Conservation (phyloP, 2,797 vertebrate genomes). For the Chanos chanos region DNA sequence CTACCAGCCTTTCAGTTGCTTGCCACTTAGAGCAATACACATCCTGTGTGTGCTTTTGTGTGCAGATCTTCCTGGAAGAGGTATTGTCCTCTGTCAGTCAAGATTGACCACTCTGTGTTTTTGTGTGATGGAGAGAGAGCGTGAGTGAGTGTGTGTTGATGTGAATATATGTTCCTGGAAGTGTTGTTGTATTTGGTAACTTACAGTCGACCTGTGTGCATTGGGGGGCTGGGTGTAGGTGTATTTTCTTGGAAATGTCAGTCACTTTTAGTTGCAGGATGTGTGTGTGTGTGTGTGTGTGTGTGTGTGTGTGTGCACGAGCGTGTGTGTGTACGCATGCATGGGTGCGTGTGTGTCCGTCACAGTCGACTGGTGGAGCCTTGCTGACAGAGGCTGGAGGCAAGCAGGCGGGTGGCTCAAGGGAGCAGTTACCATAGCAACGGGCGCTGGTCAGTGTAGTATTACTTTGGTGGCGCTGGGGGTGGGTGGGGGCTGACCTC, state of each 20-base stretch:
- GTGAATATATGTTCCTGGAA: constrained; percentile 11
- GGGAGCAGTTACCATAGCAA: constrained; percentile 67
- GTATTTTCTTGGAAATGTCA: background rate
- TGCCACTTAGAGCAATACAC: too few relatives aligned
- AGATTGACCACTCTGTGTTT: background rate
- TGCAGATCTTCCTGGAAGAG: constrained; percentile 39
- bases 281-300: too few relatives aligned
- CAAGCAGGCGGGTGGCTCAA: constrained; percentile 57
- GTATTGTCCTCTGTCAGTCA: constrained; percentile 41
- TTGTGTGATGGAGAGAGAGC: constrained; percentile 15
- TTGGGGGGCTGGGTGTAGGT: constrained; percentile 13
- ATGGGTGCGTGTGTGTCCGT: constrained; percentile 38
- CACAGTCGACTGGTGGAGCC: constrained; percentile 53
- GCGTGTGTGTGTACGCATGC: constrained; percentile 7
- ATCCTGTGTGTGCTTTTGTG: constrained; percentile 5
- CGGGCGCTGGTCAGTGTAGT: constrained; percentile 72
- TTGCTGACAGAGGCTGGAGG: constrained; percentile 15
- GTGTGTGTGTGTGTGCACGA: constrained; percentile 5
- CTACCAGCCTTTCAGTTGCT: too few relatives aligned
- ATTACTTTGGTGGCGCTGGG: constrained; percentile 67
- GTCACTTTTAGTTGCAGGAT: background rate
- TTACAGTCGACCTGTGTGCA: too few relatives aligned
- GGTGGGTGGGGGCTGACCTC: constrained; percentile 46
- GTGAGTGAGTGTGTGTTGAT: constrained; percentile 33
- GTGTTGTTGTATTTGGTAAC: background rate